A percentile compares a stretch with the other conserved stretches of the same genome.
These are phyloP conservation scores for Spinus olivaceus DNA, from an alignment of 2,797 vertebrate genomes.

Conservation along the genomic window DNA sequence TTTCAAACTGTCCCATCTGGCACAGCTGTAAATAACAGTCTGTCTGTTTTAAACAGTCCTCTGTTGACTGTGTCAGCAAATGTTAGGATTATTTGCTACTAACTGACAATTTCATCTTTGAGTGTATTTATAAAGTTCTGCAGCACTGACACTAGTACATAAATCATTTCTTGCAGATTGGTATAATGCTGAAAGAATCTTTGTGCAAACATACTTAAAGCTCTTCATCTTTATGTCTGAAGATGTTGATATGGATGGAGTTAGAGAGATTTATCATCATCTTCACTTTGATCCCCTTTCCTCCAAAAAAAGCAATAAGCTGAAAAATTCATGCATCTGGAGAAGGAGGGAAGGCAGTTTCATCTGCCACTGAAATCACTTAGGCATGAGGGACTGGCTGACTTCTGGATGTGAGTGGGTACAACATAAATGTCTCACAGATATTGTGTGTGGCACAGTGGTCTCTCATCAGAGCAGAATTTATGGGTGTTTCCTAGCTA, in stretches of 20 bases:
- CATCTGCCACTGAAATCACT: not conserved
- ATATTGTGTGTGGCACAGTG: not conserved
- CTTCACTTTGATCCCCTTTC: not conserved
- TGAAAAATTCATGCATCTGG: not conserved
- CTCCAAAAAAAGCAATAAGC: not conserved
- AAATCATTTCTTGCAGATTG: not conserved
- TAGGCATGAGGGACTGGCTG: not conserved
- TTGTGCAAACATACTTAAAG: conserved; percentile 9
- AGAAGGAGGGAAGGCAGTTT: not conserved
- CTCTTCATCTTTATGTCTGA: not conserved
- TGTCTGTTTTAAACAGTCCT: not conserved
- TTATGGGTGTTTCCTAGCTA: not conserved
- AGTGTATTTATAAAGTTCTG: not conserved
- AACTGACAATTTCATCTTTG: not conserved
- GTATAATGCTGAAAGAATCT: not conserved
- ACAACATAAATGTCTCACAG: not conserved
- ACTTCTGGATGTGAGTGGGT: not conserved
- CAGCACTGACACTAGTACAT: not conserved
- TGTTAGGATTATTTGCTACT: not conserved
- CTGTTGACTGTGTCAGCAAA: conserved; percentile 1
- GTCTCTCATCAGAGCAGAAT: not conserved
- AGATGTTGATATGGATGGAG: not conserved
- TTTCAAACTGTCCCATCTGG: not conserved
- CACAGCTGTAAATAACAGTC: conserved; percentile 32
- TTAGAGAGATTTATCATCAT: conserved; percentile 1